Evolutionary conservation across 2,888 invertebrate species (phyloP).

Genomic region (Baccha elongata): DNA sequence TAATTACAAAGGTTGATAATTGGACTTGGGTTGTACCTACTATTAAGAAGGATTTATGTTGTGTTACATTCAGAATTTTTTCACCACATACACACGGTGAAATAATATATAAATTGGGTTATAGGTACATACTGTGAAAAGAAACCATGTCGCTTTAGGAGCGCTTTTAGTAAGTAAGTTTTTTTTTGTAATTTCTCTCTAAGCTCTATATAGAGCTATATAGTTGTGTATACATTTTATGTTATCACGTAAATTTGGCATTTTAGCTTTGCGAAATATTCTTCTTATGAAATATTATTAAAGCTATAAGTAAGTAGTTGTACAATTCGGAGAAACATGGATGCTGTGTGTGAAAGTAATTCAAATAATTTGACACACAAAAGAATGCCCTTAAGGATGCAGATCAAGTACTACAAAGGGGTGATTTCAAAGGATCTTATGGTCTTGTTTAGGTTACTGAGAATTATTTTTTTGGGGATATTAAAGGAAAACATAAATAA

Average conservation of each 20-base stretch:
- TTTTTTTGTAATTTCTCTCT: not conserved
- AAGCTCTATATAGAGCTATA: conserved; percentile 7
- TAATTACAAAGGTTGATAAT: conserved; percentile 64
- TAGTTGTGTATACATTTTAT: conserved; percentile 22
- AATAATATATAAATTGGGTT: conserved; percentile 4
- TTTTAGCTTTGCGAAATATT: conserved; percentile 18
- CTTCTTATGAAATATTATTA: conserved; percentile 4
- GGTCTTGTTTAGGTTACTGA: not conserved
- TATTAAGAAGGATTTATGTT: conserved; percentile 52
- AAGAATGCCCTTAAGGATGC: conserved; percentile 1
- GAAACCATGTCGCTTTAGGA: not conserved
- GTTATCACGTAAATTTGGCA: conserved; percentile 45
- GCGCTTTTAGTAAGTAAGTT: not conserved
- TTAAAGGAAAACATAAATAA: not conserved
- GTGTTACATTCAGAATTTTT: conserved; percentile 46
- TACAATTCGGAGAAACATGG: not conserved
- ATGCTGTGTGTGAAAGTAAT: conserved; percentile 17
- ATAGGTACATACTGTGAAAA: conserved; percentile 10
- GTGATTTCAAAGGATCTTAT: conserved; percentile 1
- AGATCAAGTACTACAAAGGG: not conserved
- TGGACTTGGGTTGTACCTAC: conserved; percentile 57
- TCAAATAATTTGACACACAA: conserved; percentile 34
- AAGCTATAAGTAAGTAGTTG: not conserved
- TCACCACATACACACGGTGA: conserved; percentile 36
- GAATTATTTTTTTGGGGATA: not conserved